Evolutionary conservation across 2,888 invertebrate species (phyloP).

Genomic region (Pyrgus malvae): DNA sequence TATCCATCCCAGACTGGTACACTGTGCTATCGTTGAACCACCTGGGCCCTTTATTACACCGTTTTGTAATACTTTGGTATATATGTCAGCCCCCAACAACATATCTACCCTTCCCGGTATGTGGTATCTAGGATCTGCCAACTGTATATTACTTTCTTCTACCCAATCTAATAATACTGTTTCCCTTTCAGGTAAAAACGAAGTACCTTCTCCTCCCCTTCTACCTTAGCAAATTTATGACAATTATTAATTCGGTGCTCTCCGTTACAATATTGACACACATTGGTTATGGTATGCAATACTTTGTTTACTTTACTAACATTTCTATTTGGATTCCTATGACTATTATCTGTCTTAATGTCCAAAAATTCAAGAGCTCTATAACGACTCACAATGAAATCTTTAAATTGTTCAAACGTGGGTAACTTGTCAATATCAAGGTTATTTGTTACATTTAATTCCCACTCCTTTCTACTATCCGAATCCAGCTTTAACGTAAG

Average conservation of each 20-base stretch:
- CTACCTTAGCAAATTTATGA: background rate
- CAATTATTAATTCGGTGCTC: background rate
- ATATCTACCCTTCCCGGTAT: background rate
- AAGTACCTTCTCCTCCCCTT: background rate
- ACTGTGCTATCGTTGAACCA: background rate
- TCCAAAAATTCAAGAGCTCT: no score
- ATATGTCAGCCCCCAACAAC: background rate
- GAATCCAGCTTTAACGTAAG: no score
- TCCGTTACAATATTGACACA: background rate
- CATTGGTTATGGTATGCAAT: no score
- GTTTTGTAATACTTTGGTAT: background rate
- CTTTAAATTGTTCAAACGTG: slow-evolving; percentile 6
- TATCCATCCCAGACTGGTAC: background rate
- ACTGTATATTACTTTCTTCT: background rate
- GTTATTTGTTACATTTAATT: no score
- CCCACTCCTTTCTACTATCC: no score
- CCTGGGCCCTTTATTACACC: background rate
- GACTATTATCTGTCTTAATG: background rate
- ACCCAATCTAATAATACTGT: background rate
- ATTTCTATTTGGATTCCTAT: background rate
- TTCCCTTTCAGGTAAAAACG: background rate
- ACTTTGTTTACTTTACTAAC: background rate
- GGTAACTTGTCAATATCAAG: no score
- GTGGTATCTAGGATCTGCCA: background rate
- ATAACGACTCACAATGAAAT: background rate